A percentile compares a stretch with the other conserved stretches of the same genome.
Conservation (phyloP, 2,888 invertebrate species). For the Drosophila tanythrix region DNA sequence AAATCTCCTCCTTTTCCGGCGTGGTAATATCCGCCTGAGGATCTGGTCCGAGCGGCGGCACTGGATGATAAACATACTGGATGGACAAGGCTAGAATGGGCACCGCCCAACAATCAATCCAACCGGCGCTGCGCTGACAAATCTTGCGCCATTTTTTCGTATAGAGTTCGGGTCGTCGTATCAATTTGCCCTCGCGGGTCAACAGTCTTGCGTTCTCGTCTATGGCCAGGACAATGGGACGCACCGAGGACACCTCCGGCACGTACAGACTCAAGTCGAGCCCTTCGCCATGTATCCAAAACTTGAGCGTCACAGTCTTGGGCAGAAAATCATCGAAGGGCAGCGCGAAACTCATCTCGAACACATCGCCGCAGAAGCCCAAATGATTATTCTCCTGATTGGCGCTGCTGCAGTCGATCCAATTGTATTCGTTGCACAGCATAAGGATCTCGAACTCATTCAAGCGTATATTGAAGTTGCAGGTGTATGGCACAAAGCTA, state of each 20-base stretch:
- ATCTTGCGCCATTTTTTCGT: conserved; percentile 92
- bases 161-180: conserved; percentile 86
- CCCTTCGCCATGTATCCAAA: conserved; percentile 98
- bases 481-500: conserved; percentile 98
- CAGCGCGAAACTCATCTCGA: conserved; percentile 96
- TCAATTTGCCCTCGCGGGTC: conserved; percentile 89
- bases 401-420: conserved; percentile 99
- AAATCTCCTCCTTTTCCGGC: conserved; percentile 96
- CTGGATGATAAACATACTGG: conserved; percentile 95
- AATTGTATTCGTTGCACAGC: conserved; percentile 97
- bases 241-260: conserved; percentile 95
- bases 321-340: conserved; percentile 98
- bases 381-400: conserved; percentile 97
- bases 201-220: conserved; percentile 95
- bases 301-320: conserved; percentile 93
- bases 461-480: conserved; percentile 94
- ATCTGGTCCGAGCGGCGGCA: conserved; percentile 93
- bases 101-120: conserved; percentile 98
- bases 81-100: conserved; percentile 97
- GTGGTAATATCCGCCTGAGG: conserved; percentile 97
- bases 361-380: conserved; percentile 96
- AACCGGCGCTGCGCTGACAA: conserved; percentile 90
- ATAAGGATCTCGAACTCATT: conserved; percentile 98
- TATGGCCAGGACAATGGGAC: conserved; percentile 92
- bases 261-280: conserved; percentile 95